Base-by-base conservation (phyloP, 2,797 vertebrate species). In the Myioborus miniatus region DNA sequence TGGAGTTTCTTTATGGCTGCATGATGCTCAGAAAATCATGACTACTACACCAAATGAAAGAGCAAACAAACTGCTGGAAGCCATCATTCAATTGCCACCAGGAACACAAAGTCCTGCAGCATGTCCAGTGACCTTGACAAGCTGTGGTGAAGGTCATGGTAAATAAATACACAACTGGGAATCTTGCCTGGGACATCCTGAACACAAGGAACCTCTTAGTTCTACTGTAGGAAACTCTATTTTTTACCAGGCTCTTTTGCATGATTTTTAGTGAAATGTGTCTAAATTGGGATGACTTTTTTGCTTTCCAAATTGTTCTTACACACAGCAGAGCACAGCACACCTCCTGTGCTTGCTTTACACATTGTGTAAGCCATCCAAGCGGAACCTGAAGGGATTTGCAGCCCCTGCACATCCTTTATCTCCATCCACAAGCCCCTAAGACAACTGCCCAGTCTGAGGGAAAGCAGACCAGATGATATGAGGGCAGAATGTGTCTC, bases 331-430 rank as follows among this genome's bases (percentile, higher is more conserved):
- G 68, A 76, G 30, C 32, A 22, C 11, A 80, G 24, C 43, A n/a
- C 20, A 60, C 26, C 34, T 26, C 18, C 41, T 47, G 37, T 26
- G 43, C 22, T 60, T 60, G 64, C 30, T 70, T 46, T 12, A 34
- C 22, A 21, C 1, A 0, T 9, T 0, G 0, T 18, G 7, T 4
- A 6, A 63, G 19, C 34, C 41, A 11, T 26, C 60, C 49, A 79
- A 47, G 59, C 0, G 0, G 30, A 55, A 63, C 44, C 71, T 26
- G 36, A 50, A 74, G 63, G 16, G 53, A 47, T 29, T 68, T 36
- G 26, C 50, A 75, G 85, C 39, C 59, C 14, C 49, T 56, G 46
- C 79, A 22, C 11, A 7, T 18, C 8, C 19, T 83, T 67, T 67
- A 65, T 43, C 50, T 70, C 30, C 52, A 39, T 8, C 36, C 11